Conservation (phyloP, 2,113 vertebrate genomes). For the Addax nasomaculatus region DNA sequence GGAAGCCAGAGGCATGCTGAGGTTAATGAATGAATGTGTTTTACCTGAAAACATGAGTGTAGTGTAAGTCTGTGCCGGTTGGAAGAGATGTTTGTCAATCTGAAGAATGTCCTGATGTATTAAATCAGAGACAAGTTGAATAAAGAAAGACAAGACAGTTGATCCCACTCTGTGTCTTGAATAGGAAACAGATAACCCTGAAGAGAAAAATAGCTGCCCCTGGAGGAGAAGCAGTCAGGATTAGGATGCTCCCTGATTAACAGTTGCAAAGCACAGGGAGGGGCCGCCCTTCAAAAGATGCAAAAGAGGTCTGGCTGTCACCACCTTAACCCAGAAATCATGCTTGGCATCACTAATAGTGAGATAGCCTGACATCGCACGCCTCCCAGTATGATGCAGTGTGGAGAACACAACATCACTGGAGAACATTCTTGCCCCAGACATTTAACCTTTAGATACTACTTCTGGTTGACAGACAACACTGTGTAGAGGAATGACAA, state of each 20-base stretch:
- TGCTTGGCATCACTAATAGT: not conserved
- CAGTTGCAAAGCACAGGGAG: not conserved
- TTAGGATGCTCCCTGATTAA: not conserved
- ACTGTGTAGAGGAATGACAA: not conserved
- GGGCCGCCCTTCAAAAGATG: not conserved
- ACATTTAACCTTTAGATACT: not conserved
- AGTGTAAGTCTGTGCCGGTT: not conserved
- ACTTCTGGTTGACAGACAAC: not conserved
- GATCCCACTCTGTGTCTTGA: not conserved
- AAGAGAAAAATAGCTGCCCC: not conserved
- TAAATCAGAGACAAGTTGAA: not conserved
- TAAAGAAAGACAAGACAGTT: not conserved
- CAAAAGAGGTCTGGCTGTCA: not conserved
- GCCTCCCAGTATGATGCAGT: not conserved
- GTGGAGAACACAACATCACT: not conserved
- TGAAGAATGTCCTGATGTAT: not conserved
- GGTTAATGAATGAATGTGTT: not conserved
- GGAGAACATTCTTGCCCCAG: conserved; percentile 36
- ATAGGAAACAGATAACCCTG: conserved; percentile 3
- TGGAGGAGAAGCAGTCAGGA: not conserved
- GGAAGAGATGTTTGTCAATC: not conserved
- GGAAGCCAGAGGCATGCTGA: not conserved
- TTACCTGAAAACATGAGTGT: not conserved
- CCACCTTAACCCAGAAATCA: conserved; percentile 38
- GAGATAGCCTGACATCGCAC: not conserved